Evolutionary conservation across 2,797 vertebrate genomes (phyloP).

Genomic region (Bradypodion ventrale): DNA sequence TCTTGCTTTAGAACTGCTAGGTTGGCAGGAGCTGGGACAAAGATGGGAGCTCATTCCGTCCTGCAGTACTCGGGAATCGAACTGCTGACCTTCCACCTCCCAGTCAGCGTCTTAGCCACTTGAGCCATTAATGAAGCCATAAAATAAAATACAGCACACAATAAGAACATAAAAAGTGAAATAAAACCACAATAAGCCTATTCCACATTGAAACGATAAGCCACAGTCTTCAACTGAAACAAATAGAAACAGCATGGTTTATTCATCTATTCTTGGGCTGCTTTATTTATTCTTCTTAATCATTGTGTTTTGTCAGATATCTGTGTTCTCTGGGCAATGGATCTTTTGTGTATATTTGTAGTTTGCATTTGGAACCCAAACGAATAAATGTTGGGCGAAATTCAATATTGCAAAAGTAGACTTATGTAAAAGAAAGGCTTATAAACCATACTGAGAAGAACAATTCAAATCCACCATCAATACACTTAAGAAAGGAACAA

Average conservation of each 20-base stretch:
- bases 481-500: background rate
- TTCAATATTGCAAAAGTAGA: background rate
- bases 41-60: too few relatives aligned
- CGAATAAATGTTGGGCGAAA: background rate
- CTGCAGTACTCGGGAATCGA: too few relatives aligned
- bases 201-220: background rate
- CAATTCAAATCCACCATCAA: background rate
- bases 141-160: background rate
- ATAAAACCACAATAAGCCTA: background rate
- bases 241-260: background rate
- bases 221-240: background rate
- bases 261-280: background rate
- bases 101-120: too few relatives aligned
- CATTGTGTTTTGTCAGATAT: background rate
- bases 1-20: too few relatives aligned
- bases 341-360: background rate
- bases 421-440: background rate
- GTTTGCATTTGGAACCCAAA: background rate
- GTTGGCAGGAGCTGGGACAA: too few relatives aligned
- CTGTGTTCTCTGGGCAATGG: constrained; percentile 5
- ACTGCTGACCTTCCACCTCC: too few relatives aligned
- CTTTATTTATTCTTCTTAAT: background rate
- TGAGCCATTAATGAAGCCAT: too few relatives aligned
- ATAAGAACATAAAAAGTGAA: background rate
- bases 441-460: background rate